Conservation (phyloP, 2,888 invertebrate genomes). For the Pimpla rufipes region DNA sequence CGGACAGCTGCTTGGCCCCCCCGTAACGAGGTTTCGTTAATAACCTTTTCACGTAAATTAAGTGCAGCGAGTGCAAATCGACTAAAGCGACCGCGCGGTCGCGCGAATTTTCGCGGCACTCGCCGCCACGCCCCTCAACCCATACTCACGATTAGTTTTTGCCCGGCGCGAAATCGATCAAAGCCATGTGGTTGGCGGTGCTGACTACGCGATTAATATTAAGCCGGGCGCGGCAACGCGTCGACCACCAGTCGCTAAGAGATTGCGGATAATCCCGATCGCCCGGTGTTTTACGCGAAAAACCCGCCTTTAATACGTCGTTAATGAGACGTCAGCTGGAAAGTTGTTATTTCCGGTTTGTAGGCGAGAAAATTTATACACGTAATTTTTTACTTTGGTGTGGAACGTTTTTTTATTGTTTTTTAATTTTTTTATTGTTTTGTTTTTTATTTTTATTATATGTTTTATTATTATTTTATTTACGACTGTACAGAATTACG, state of each 20-base stretch:
- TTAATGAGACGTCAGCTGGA: not conserved
- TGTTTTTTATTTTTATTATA: no score
- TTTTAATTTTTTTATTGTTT: no score
- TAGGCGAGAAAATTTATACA: not conserved
- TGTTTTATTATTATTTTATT: no score
- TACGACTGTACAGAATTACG: no score
- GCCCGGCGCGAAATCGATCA: slow-evolving; percentile 27
- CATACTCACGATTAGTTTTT: not conserved
- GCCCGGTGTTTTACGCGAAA: not conserved
- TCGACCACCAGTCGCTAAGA: not conserved
- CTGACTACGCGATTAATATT: slow-evolving; percentile 17
- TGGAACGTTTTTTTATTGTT: not conserved
- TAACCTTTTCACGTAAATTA: slow-evolving; percentile 56
- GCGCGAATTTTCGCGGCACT: slow-evolving; percentile 31
- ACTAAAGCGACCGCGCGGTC: slow-evolving; percentile 37
- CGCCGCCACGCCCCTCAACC: not conserved
- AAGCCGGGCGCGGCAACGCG: not conserved
- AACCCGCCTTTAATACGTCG: not conserved
- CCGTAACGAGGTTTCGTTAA: slow-evolving; percentile 44
- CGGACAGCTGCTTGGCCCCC: slow-evolving; percentile 17
- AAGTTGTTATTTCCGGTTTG: no score
- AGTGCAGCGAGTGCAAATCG: slow-evolving; percentile 50
- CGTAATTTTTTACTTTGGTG: not conserved
- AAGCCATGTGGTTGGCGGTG: not conserved
- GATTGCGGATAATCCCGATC: not conserved